Base-by-base conservation (phyloP, 30 jellyfish, hydroid and myxozoan species). In the Catostylus mosaicus region DNA sequence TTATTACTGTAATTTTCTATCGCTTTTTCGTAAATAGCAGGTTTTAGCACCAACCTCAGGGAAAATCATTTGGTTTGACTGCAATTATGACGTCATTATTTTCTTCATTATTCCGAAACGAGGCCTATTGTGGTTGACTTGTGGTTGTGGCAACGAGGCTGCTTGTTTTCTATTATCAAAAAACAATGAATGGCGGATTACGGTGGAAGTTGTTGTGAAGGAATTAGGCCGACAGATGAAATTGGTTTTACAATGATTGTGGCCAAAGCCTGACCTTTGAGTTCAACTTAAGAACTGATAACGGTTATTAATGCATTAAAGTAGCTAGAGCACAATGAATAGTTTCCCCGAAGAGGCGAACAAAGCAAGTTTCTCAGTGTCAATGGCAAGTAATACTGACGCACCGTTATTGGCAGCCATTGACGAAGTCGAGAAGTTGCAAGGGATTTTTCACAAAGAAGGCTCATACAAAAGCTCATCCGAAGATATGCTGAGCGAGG, bases 341-440 rank as follows among this genome's bases (percentile, higher is more conserved):
- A 65, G 47, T 26, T 54, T 7, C 36, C 60, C 72, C 54, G 82
- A 18, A 46, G 83, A 56, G 12, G 10, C 75, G 1, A 27, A 35
- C 29, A 35, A 33, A 35, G 26, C 27, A 52, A 57, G 10, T 75
- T 45, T 34, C 36, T 67, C 71, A 70, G 33, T 35, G 24, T 37
- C 51, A 4, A 60, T 57, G 40, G 36, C 78, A 51, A 37, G 71
- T 1, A 59, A 27, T 12, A 37, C 38, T 3, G 75, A 79, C 52
- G 92, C 92, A 50, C 96, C 96, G 56, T 86, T 88, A 20, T 20
- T 86, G 20, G 72, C 81, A 24, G 96, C 96, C 54, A 37, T 88
- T 83, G 92, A 82, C 9, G 92, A 88, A 78, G 96, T 88, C 6
- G 92, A 88, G 73, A 88, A 78, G 51, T 33, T 88, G 63, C 80